Evolutionary conservation across 2,797 vertebrate species (phyloP).

Genomic region (Sebastes variabilis): DNA sequence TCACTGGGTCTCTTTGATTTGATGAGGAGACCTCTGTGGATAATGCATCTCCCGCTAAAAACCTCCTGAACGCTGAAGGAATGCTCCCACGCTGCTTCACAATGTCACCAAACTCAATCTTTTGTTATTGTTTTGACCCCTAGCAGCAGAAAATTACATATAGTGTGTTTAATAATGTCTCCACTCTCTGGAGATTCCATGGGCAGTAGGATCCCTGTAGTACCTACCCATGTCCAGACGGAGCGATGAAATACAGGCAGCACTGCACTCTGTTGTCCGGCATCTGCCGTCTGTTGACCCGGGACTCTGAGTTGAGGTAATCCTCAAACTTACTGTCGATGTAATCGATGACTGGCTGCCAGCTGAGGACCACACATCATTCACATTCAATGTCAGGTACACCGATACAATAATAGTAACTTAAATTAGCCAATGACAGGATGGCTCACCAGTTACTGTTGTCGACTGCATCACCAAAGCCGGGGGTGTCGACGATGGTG

Average conservation of each 20-base stretch:
- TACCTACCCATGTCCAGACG: constrained; percentile 95
- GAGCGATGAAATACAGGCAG: constrained; percentile 97
- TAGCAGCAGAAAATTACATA: background rate
- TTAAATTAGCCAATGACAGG: background rate
- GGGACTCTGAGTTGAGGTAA: constrained; percentile 95
- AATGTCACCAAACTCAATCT: background rate
- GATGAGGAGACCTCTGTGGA: background rate
- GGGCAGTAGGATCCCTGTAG: background rate
- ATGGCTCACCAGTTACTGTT: constrained; percentile 94
- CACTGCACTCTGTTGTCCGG: constrained; percentile 95
- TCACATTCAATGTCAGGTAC: background rate
- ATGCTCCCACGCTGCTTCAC: background rate
- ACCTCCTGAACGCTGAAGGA: background rate
- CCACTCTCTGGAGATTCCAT: background rate
- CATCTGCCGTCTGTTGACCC: constrained; percentile 95
- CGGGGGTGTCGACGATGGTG: constrained; percentile 96
- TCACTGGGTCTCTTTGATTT: background rate
- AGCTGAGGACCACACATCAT: constrained; percentile 76
- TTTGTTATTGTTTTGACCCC: background rate
- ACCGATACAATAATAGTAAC: background rate
- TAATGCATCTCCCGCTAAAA: background rate
- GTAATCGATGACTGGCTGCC: constrained; percentile 96
- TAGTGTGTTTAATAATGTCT: background rate
- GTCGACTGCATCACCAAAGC: constrained; percentile 96
- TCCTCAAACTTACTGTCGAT: constrained; percentile 98